Percentiles rank a stretch among this genome's conserved stretches.
Evolutionary conservation across 2,797 vertebrate species (phyloP).

Genomic region (Presbytis comata): DNA sequence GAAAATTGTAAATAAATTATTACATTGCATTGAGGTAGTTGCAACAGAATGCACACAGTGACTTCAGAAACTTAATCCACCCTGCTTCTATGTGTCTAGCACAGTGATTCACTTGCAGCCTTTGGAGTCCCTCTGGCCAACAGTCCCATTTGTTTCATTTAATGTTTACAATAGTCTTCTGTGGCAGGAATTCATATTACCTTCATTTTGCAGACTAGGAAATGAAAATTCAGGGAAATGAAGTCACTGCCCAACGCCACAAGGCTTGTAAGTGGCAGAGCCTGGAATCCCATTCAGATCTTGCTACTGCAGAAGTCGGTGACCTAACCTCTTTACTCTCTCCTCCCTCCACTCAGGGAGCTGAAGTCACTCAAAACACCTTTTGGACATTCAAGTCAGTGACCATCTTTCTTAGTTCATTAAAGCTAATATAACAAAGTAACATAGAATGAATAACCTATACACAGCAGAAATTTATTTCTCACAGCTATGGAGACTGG

Average conservation of each 20-base stretch:
- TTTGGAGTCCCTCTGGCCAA: not conserved
- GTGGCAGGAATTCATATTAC: not conserved
- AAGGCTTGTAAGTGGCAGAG: not conserved
- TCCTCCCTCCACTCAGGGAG: not conserved
- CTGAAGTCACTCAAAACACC: not conserved
- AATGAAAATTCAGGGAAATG: not conserved
- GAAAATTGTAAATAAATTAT: not conserved
- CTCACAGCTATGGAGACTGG: not conserved
- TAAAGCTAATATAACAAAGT: not conserved
- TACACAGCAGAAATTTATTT: not conserved
- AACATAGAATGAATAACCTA: not conserved
- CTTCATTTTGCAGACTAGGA: not conserved
- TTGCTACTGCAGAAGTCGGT: not conserved
- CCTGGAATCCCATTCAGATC: not conserved
- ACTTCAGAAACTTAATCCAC: not conserved
- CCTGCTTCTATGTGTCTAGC: accelerated
- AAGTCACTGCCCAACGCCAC: not conserved
- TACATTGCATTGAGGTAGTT: too few species aligned
- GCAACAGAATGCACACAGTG: too few species aligned
- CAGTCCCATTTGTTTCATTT: not conserved
- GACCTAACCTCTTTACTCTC: not conserved
- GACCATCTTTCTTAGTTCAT: not conserved
- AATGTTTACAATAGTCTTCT: not conserved
- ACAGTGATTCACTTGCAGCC: accelerated
- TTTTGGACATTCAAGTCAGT: not conserved